Evolutionary conservation across 2,797 vertebrate genomes (phyloP).

Genomic region (Enteromius thamalakanensis): DNA sequence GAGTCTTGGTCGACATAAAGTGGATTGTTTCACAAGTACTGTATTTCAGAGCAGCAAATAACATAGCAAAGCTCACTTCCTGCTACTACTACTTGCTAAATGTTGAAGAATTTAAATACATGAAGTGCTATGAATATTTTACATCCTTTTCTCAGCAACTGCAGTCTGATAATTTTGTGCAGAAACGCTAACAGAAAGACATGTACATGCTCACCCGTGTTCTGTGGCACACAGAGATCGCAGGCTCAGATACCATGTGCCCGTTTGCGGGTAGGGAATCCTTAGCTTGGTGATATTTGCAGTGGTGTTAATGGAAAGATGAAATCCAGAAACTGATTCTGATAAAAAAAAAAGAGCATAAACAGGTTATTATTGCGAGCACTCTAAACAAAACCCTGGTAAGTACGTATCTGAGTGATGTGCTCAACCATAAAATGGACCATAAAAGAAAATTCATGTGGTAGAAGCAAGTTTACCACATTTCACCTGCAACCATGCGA

Average conservation of each 20-base stretch:
- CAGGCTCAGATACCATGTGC: constrained; percentile 95
- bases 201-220: constrained; percentile 80
- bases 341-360: constrained; percentile 42
- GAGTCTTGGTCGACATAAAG: constrained; percentile 6
- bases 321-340: constrained; percentile 89
- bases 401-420: background rate
- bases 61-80: background rate
- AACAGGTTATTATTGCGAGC: background rate
- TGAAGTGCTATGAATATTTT: constrained; percentile 20
- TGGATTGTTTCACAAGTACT: background rate
- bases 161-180: background rate
- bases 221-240: constrained; percentile 86
- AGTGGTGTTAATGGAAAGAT: constrained; percentile 85
- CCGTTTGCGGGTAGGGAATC: constrained; percentile 95
- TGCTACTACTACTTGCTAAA: constrained; percentile 2
- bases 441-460: constrained; percentile 4
- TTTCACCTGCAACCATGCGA: background rate
- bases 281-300: constrained; percentile 87
- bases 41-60: constrained; percentile 1
- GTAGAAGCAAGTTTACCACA: constrained; percentile 25
- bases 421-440: background rate
- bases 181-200: background rate
- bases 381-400: background rate
- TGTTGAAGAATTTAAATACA: background rate
- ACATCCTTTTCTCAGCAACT: background rate